Base-by-base conservation (phyloP, 2,113 vertebrate genomes). In the Cacatua alba region DNA sequence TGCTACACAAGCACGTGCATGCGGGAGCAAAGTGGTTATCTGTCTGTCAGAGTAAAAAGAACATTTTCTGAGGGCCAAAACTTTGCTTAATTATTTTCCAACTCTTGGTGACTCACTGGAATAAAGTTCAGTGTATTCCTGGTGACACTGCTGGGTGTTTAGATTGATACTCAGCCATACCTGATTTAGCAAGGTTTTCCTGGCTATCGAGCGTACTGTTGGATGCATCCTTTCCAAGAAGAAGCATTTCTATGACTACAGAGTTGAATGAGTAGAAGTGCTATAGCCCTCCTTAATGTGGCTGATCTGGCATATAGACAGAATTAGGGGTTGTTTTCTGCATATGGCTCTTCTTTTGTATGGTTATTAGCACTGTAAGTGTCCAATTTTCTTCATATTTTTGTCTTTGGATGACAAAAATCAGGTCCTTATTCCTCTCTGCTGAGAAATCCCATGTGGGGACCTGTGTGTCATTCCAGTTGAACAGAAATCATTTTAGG, bases 281-380 rank as follows among this genome's bases (percentile, higher is more conserved):
- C 43, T 2, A 0, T 28, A 68, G 51, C 16, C 25, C 9, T 68
- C 5, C 55, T 71, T 2, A 0, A 0, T 9, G 8, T 1, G 11
- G 10, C 75, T 79, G 46, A 46, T 37, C 19, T 53, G 43, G 7
- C 31, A 31, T 17, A 26, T 8, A 35, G n/a, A 28, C 20, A 51
- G 35, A 71, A 37, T n/a, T 15, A 46, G 13, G 17, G 23, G 11
- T 28, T 17, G 2, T 25, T 86, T 85, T 48, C 49, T 80, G 63
- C 18, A 19, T 6, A 17, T 23, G 31, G 4, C 11, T 86, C 51
- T 70, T 65, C 35, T n/a, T 59, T 49, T 41, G 4, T 28, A 10
- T 43, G 25, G 4, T 55, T 74, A 29, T 49, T 41, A 43, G 48
- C 7, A 1, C 17, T 64, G 6, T 5, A 4, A 21, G n/a, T 17